These are phyloP conservation scores for Flexamia atlantica DNA, from an alignment of 2,888 invertebrate species.

Conservation along the genomic window DNA sequence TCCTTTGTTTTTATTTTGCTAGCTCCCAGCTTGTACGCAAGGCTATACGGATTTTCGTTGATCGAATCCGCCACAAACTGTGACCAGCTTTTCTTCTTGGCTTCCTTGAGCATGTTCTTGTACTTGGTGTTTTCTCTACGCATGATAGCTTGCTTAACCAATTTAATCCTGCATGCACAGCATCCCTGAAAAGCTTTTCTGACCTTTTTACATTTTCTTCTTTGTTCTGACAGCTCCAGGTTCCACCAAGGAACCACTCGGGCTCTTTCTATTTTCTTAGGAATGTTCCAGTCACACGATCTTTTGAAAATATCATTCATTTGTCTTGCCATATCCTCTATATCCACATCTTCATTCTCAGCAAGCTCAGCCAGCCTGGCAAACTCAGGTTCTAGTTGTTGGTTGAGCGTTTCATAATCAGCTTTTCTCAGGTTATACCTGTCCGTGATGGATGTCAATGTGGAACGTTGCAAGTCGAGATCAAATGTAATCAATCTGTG, in stretches of 20 bases:
- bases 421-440: background rate
- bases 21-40: background rate
- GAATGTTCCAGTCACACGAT: background rate
- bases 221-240: background rate
- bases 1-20: conserved; percentile 2
- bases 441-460: background rate
- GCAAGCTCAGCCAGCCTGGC: background rate
- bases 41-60: no score
- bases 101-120: background rate
- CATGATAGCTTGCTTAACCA: background rate
- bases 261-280: background rate
- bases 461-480: background rate
- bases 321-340: background rate
- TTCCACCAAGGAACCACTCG: conserved; percentile 9
- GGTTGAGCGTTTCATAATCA: background rate
- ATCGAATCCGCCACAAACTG: background rate
- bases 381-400: background rate
- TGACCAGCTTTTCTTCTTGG: conserved; percentile 7
- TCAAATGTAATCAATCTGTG: conserved; percentile 28
- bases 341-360: background rate
- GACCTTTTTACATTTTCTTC: background rate
- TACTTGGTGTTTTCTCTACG: background rate
- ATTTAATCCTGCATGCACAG: background rate
- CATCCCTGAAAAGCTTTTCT: conserved; percentile 22
- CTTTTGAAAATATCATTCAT: background rate